Conservation (phyloP, 2,797 vertebrate species). For the Gallinago solitaria region DNA sequence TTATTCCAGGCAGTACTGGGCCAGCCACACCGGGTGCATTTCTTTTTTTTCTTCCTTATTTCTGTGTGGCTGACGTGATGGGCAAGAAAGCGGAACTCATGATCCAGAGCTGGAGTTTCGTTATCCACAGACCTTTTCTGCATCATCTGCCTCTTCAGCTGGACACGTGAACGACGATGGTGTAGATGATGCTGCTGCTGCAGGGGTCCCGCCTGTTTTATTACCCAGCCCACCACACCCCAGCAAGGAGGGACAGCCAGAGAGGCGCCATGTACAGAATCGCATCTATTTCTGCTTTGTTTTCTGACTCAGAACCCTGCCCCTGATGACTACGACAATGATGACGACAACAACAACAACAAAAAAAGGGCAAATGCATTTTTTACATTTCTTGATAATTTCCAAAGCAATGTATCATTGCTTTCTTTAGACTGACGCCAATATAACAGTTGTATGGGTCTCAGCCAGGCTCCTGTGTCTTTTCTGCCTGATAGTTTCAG, state of each 20-base stretch:
- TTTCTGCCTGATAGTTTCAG: slow-evolving; percentile 71
- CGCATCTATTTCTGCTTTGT: slow-evolving; percentile 63
- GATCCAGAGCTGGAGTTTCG: slow-evolving; percentile 45
- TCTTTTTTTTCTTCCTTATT: slow-evolving; percentile 19
- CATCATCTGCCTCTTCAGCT: slow-evolving; percentile 39
- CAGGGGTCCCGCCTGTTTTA: background rate
- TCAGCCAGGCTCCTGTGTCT: slow-evolving; percentile 75
- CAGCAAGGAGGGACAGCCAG: slow-evolving; percentile 18
- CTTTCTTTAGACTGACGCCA: slow-evolving; percentile 73
- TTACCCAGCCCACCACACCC: background rate
- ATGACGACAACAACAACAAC: slow-evolving; percentile 34
- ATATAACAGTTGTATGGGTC: slow-evolving; percentile 68
- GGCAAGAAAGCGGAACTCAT: slow-evolving; percentile 14
- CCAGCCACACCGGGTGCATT: slow-evolving; percentile 31
- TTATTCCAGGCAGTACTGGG: slow-evolving; percentile 34
- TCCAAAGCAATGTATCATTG: slow-evolving; percentile 73
- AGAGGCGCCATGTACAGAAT: slow-evolving; percentile 57
- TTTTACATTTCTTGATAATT: slow-evolving; percentile 76
- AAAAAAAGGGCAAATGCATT: slow-evolving; percentile 77
- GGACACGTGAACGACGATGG: background rate
- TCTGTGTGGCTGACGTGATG: background rate
- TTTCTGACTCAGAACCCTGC: slow-evolving; percentile 62
- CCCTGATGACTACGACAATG: slow-evolving; percentile 50
- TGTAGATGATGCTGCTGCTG: slow-evolving; percentile 49
- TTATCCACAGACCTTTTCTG: slow-evolving; percentile 44